Conservation (phyloP, 2,797 vertebrate genomes). For the Buphagus erythrorhynchus region DNA sequence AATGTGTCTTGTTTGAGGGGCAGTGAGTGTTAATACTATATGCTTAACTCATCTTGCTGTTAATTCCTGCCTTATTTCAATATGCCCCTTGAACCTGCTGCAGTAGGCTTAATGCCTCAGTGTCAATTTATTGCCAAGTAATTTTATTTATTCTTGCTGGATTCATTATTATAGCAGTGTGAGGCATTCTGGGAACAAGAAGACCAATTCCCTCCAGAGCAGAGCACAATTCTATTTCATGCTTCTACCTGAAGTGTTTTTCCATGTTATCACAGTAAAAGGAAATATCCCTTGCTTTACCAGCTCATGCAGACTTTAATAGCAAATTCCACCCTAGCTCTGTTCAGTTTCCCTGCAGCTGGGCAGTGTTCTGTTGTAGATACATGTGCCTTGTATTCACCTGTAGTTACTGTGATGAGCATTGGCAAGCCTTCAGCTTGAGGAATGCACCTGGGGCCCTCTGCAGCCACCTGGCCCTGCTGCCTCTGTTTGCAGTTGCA, state of each 20-base stretch:
- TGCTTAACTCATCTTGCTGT: neutral
- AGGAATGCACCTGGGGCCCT: neutral
- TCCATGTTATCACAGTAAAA: neutral
- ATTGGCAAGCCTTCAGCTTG: neutral
- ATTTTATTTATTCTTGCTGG: neutral
- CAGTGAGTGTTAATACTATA: neutral
- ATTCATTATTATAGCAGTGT: neutral
- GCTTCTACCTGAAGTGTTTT: neutral
- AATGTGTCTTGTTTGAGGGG: neutral
- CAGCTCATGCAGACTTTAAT: neutral
- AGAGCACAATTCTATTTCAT: neutral
- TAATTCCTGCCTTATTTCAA: neutral
- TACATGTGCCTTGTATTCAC: neutral
- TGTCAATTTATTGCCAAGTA: neutral
- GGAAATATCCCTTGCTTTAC: neutral
- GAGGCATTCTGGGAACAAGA: neutral
- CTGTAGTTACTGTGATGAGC: neutral
- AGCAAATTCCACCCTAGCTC: neutral
- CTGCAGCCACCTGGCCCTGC: neutral
- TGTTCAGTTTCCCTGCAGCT: neutral
- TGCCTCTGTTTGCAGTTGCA: neutral
- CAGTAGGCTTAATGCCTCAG: neutral
- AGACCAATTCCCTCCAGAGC: neutral
- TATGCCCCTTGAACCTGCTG: neutral
- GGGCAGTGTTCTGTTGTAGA: neutral